Evolutionary conservation across 2,888 invertebrate species (phyloP).

Genomic region (Acleris sparsana): DNA sequence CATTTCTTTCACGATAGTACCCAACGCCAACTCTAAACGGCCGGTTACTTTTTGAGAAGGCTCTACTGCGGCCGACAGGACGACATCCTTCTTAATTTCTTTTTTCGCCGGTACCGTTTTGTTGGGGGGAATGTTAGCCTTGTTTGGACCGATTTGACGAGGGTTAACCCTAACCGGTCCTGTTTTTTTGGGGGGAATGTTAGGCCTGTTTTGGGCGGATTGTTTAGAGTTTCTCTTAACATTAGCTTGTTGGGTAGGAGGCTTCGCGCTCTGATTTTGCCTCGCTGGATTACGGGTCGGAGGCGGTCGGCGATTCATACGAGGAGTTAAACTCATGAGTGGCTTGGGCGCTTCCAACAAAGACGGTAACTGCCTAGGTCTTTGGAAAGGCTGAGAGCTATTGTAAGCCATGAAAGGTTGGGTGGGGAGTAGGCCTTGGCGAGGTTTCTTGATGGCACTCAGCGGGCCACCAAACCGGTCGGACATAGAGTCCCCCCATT

Average conservation of each 20-base stretch:
- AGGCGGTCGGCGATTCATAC: constrained; percentile 38
- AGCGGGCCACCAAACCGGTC: constrained; percentile 49
- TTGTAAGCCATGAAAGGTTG: not conserved
- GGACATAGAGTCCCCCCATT: constrained; percentile 46
- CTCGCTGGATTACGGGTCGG: constrained; percentile 33
- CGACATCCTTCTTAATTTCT: constrained; percentile 34
- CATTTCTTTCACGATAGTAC: constrained; percentile 61
- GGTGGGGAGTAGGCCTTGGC: constrained; percentile 6
- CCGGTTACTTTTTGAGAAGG: constrained; percentile 58
- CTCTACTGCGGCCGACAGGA: constrained; percentile 49
- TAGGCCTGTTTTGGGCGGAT: not conserved
- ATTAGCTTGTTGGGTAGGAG: constrained; percentile 46
- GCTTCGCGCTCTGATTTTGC: constrained; percentile 34
- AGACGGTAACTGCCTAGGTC: constrained; percentile 9
- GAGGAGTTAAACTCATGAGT: constrained; percentile 39
- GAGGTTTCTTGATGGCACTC: constrained; percentile 29
- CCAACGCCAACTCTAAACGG: constrained; percentile 69
- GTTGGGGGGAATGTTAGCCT: constrained; percentile 8
- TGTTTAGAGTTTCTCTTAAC: constrained; percentile 16
- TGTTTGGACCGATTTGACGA: not conserved
- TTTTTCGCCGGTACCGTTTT: constrained; percentile 3
- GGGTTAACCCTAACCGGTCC: not conserved
- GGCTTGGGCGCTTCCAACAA: constrained; percentile 23
- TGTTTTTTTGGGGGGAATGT: constrained; percentile 1
- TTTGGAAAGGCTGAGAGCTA: not conserved